Base-by-base conservation (phyloP, 2,113 vertebrate genomes). In the Chloropsis cyanopogon region DNA sequence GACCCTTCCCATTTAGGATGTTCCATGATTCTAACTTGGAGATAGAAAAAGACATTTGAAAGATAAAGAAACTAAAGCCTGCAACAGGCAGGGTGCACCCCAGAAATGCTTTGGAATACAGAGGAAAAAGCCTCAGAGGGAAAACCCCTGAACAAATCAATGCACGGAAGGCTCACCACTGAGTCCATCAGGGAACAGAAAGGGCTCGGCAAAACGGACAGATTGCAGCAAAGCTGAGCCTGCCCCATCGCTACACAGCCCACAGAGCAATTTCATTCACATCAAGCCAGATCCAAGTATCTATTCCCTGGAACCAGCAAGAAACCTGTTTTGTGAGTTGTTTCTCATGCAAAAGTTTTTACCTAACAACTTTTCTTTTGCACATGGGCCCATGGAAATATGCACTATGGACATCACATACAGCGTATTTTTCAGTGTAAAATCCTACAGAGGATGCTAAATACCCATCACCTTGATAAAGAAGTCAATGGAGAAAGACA, bases 331-430 rank as follows among this genome's bases (percentile, higher is more conserved):
- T 22, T 41, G 29, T n/a, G 68, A 85, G 82, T 31, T 69, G 70
- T 76, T 95, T 91, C 84, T 82, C 11, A 2, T 1, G 11, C 25
- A 31, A 29, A 4, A 52, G 41, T 56, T 78, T 65, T 89, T 71
- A 61, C 82, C n/a, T 28, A 89, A 37, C 44, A 87, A 69, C 53
- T 85, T 78, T 29, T 26, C 52, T 71, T 68, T 56, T 47, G 50
- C 54, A 26, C 0, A 0, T 31, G 16, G 33, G 16, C 25, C 13
- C 18, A 2, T 3, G 20, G 53, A 82, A 56, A 49, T 59, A 63
- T 1, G 22, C 7, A 9, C 37, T 33, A 3, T 18, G 37, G 25
- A n/a, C 49, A 69, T 35, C 41, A 35, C 53, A 14, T 17, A 7
- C 1, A 49, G 20, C 0, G 6, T 37, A 13, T n/a, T 64, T 53